Evolutionary conservation across 2,888 invertebrate species (phyloP).

Genomic region (Melanostoma scalare): DNA sequence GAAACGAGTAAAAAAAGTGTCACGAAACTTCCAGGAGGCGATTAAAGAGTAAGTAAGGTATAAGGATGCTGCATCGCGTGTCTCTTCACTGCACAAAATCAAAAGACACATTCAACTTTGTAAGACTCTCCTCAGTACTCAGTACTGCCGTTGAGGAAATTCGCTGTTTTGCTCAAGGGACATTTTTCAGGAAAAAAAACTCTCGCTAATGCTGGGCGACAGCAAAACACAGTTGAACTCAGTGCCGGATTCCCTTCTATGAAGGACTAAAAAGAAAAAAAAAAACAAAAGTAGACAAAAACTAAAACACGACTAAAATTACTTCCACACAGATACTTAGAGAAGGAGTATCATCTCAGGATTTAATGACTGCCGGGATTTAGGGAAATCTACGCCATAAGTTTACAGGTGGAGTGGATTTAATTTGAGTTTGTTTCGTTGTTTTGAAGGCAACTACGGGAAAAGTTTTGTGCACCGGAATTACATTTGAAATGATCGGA

Average conservation of each 20-base stretch:
- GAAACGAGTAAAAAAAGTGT: conserved; percentile 28
- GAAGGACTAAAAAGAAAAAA: conserved; percentile 39
- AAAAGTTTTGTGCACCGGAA: conserved; percentile 68
- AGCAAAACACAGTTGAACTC: conserved; percentile 53
- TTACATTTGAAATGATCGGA: conserved; percentile 67
- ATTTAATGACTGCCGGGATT: conserved; percentile 72
- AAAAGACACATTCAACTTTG: conserved; percentile 64
- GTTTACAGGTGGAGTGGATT: conserved; percentile 67
- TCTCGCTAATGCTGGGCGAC: conserved; percentile 63
- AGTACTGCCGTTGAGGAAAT: conserved; percentile 42
- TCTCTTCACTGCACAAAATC: conserved; percentile 64
- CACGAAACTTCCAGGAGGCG: conserved; percentile 34
- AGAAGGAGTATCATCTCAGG: conserved; percentile 49
- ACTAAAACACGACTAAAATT: conserved; percentile 50
- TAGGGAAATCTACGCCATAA: conserved; percentile 69
- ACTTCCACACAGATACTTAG: conserved; percentile 48
- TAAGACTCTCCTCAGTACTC: conserved; percentile 22
- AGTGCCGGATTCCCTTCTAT: conserved; percentile 46
- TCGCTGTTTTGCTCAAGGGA: conserved; percentile 30
- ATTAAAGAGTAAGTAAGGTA: conserved; percentile 41
- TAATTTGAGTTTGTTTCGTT: conserved; percentile 68
- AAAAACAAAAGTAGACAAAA: conserved; percentile 30
- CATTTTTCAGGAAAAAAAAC: conserved; percentile 23
- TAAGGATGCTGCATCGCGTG: conserved; percentile 49
- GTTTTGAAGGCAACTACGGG: conserved; percentile 63